phyloP scores from a whole-genome alignment of 2,113 vertebrate species.

The Chaenocephalus aceratus region DNA sequence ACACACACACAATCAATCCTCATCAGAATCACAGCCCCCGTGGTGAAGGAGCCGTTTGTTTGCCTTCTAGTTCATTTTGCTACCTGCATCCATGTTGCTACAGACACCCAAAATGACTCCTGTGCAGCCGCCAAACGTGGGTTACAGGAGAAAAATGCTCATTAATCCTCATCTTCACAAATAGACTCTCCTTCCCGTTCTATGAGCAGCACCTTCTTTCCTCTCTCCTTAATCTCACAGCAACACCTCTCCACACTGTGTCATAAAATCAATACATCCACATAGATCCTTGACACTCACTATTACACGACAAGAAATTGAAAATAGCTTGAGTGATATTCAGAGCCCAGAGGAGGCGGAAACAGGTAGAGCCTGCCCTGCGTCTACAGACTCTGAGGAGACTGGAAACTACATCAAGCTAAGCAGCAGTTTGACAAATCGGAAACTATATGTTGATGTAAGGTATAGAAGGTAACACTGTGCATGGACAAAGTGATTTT shows the following conservation, averaged over 20 bases:
- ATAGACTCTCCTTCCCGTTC: conserved; percentile 27
- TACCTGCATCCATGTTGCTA: conserved; percentile 4
- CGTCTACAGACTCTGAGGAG: background rate
- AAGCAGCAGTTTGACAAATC: conserved; percentile 20
- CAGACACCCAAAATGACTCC: conserved; percentile 59
- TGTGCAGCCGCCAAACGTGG: conserved; percentile 52
- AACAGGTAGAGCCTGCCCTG: conserved; percentile 16
- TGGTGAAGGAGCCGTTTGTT: conserved; percentile 40
- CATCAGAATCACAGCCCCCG: conserved; percentile 33
- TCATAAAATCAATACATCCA: conserved; percentile 74
- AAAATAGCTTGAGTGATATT: conserved; percentile 40
- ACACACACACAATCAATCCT: conserved; percentile 62
- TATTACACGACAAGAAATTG: conserved; percentile 51
- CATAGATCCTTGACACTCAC: conserved; percentile 49
- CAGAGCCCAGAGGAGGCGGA: background rate
- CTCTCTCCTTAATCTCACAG: conserved; percentile 23
- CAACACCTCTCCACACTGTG: conserved; percentile 41
- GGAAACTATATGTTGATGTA: background rate
- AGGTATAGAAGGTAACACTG: background rate
- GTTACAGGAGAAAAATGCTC: conserved; percentile 38
- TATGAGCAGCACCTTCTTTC: conserved; percentile 37
- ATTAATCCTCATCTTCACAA: conserved; percentile 71
- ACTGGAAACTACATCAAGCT: background rate
- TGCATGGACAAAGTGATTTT: conserved; percentile 6
- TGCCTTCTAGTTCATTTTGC: conserved; percentile 48